Conservation (phyloP, 2,797 vertebrate species). For the Podargus strigoides region DNA sequence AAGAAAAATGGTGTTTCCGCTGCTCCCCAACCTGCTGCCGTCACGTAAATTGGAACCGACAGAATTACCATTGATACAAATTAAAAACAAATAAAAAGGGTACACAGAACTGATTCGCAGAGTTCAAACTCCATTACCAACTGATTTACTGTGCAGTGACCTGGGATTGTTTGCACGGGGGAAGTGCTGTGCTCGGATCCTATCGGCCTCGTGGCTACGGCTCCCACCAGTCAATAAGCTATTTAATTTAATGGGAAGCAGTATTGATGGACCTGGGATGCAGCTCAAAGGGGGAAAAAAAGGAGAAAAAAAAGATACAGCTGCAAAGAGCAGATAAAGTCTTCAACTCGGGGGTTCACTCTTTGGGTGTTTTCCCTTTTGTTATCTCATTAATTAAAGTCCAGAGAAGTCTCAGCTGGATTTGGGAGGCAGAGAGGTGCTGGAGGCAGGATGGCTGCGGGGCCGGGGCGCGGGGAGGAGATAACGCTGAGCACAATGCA, state of each 20-base stretch:
- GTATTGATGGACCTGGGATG: slow-evolving; percentile 87
- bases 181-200: slow-evolving; percentile 74
- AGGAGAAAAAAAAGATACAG: slow-evolving; percentile 69
- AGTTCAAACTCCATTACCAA: slow-evolving; percentile 85
- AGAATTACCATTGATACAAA: slow-evolving; percentile 87
- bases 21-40: slow-evolving; percentile 60
- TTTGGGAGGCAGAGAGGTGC: slow-evolving; percentile 18
- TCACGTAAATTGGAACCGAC: slow-evolving; percentile 75
- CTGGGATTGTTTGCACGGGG: slow-evolving; percentile 77
- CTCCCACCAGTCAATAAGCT: slow-evolving; percentile 93
- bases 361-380: slow-evolving; percentile 66
- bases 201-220: slow-evolving; percentile 76
- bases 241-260: slow-evolving; percentile 95
- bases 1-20: slow-evolving; percentile 41
- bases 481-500: not conserved
- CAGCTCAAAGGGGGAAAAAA: slow-evolving; percentile 55
- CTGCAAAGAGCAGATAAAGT: slow-evolving; percentile 94
- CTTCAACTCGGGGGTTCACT: slow-evolving; percentile 80
- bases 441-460: not conserved
- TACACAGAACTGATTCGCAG: slow-evolving; percentile 74
- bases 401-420: not conserved
- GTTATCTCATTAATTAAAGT: slow-evolving; percentile 62
- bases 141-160: slow-evolving; percentile 89
- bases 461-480: not conserved
- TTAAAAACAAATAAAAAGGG: slow-evolving; percentile 93